These are phyloP conservation scores for Hemibagrus wyckioides DNA, from an alignment of 2,113 vertebrate genomes.

Conservation along the genomic window DNA sequence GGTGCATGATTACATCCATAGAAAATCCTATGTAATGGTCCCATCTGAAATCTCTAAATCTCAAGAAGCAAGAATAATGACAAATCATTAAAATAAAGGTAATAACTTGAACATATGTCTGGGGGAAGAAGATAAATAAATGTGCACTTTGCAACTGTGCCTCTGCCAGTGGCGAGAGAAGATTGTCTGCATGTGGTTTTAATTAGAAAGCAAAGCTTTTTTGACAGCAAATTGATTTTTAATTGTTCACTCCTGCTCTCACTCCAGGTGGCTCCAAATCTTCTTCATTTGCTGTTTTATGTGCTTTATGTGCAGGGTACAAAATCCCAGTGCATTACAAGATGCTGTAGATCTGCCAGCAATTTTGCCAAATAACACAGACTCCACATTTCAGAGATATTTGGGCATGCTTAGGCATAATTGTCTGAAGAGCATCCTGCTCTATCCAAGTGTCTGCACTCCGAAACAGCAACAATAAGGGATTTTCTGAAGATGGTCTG, in stretches of 20 bases:
- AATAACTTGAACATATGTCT: conserved; percentile 47
- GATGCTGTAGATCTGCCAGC: conserved; percentile 75
- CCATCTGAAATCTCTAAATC: conserved; percentile 58
- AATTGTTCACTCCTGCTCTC: conserved; percentile 72
- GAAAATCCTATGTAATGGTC: conserved; percentile 56
- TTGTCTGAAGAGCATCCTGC: conserved; percentile 89
- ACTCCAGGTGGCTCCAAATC: conserved; percentile 72
- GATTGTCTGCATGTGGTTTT: conserved; percentile 62
- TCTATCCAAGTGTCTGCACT: conserved; percentile 86
- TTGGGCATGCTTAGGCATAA: conserved; percentile 79
- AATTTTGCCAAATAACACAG: conserved; percentile 78
- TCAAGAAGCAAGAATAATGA: conserved; percentile 43
- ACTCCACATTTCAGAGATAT: conserved; percentile 38
- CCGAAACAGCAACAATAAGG: conserved; percentile 86
- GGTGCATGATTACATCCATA: conserved; percentile 48
- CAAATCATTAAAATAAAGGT: conserved; percentile 46
- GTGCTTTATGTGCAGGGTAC: conserved; percentile 42
- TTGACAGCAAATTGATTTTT: conserved; percentile 75
- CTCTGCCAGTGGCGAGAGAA: conserved; percentile 52
- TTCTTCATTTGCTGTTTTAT: conserved; percentile 59
- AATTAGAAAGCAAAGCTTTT: conserved; percentile 74
- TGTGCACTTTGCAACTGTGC: conserved; percentile 56
- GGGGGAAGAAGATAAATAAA: conserved; percentile 54
- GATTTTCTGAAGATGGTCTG: conserved; percentile 88
- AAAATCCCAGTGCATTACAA: conserved; percentile 61